These are phyloP conservation scores for Melanophora roralis DNA, from an alignment of 2,888 invertebrate species.

Conservation along the genomic window DNA sequence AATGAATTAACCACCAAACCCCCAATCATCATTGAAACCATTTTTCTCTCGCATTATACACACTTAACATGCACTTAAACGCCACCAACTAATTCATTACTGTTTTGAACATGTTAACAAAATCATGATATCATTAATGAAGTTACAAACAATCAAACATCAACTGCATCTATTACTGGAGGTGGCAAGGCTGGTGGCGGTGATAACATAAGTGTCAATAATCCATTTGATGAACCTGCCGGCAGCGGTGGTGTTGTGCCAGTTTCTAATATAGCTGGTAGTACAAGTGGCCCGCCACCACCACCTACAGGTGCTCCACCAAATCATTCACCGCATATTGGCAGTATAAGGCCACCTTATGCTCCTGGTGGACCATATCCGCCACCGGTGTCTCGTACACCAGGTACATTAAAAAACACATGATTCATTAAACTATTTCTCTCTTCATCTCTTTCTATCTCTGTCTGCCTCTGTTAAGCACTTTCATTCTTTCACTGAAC, in stretches of 20 bases:
- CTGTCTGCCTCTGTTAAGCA: constrained; percentile 22
- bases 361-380: constrained; percentile 67
- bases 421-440: constrained; percentile 44
- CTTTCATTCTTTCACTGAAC: background rate
- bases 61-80: constrained; percentile 11
- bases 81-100: background rate
- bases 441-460: constrained; percentile 1
- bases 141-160: constrained; percentile 73
- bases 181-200: constrained; percentile 71
- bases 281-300: constrained; percentile 61
- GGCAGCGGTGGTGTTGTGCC: constrained; percentile 66
- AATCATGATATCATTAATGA: constrained; percentile 32
- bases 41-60: background rate
- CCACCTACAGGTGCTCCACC: constrained; percentile 67
- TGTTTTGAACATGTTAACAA: constrained; percentile 18
- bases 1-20: constrained; percentile 22
- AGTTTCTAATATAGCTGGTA: constrained; percentile 61
- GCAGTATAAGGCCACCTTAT: constrained; percentile 64
- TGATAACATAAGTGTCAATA: constrained; percentile 90
- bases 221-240: constrained; percentile 88
- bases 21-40: constrained; percentile 37
- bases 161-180: constrained; percentile 50
- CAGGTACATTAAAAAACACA: constrained; percentile 72
- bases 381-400: constrained; percentile 77
- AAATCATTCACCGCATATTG: constrained; percentile 72